Base-by-base conservation (phyloP, 1,140 invertebrate species). In the Yoshiicerus persimilis region DNA sequence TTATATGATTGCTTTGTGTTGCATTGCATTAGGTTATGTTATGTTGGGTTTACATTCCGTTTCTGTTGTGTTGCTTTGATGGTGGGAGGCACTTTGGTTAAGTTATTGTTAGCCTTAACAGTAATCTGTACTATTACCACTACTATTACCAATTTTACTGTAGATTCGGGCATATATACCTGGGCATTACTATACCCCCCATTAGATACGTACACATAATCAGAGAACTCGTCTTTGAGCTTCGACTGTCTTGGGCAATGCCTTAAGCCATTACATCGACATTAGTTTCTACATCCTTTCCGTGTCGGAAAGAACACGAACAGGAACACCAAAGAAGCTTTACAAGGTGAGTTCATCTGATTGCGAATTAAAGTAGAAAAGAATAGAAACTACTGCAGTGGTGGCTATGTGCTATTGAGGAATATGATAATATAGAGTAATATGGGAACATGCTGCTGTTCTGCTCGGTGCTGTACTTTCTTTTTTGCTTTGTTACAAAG, bases 281-380 rank as follows among this genome's bases (percentile, higher is more conserved):
- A 80, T 80, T 80, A 80, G 75, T 80, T 80, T 36, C 34, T 80
- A n/a, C 32, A 80, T 34, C 75, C 75, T 80, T 38, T 80, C 75
- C 75, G 32, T 38, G 75, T 6, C 32, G 75, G 30, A n/a, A 16
- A 36, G 30, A 70, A 70, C 66, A 70, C 32, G 75, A 80, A 70
- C 64, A 70, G 23, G 64, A 70, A 80, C 75, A 80, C 75, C 30
- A 38, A 80, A 80, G 34, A 80, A 80, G 32, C 75, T 80, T 80
- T 80, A 80, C 75, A 80, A 80, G 75, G 75, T 80, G 34, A 80
- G 75, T 80, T 80, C 75, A 80, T 80, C 75, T 80, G 75, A 80
- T 80, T 80, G 75, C 75, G 75, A 80, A 80, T 80, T 80, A 80
- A 80, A 80, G 32, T 80, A 38, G 32, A 36, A 80, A 80, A 80